Conservation (phyloP, 2,113 vertebrate species). For the Brienomyrus longianalis region DNA sequence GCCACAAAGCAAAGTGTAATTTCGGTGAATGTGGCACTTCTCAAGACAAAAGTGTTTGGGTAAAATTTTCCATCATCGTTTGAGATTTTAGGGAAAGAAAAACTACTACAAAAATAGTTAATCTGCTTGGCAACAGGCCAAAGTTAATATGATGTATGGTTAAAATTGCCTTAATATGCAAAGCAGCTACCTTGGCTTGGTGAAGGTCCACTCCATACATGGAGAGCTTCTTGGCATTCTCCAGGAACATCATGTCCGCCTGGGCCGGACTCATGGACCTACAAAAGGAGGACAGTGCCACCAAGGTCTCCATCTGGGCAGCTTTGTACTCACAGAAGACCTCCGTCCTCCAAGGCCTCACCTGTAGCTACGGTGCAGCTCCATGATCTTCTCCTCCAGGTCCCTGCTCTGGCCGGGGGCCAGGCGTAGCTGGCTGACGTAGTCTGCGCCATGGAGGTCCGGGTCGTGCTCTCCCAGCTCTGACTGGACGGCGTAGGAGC, state of each 20-base stretch:
- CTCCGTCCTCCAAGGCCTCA: conserved; percentile 28
- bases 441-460: conserved; percentile 73
- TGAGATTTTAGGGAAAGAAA: not conserved
- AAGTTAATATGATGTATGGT: not conserved
- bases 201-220: conserved; percentile 97
- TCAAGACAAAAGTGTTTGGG: not conserved
- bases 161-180: not conserved
- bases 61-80: not conserved
- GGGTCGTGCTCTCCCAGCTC: conserved; percentile 88
- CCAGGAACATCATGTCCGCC: conserved; percentile 88
- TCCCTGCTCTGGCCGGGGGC: conserved; percentile 87
- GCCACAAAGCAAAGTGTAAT: not conserved
- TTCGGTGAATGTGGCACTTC: not conserved
- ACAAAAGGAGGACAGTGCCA: conserved; percentile 15
- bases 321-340: not conserved
- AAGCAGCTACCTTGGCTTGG: conserved; percentile 77
- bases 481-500: conserved; percentile 87
- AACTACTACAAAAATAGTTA: not conserved
- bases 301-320: not conserved
- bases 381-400: conserved; percentile 86
- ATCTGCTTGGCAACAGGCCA: not conserved
- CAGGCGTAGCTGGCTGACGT: conserved; percentile 76
- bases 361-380: conserved; percentile 89
- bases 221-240: conserved; percentile 90
- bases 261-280: conserved; percentile 94